Percentiles rank a stretch among this genome's conserved stretches.
phyloP scores from a whole-genome alignment of 1,140 invertebrate genomes.

The Liolophura sinensis region DNA sequence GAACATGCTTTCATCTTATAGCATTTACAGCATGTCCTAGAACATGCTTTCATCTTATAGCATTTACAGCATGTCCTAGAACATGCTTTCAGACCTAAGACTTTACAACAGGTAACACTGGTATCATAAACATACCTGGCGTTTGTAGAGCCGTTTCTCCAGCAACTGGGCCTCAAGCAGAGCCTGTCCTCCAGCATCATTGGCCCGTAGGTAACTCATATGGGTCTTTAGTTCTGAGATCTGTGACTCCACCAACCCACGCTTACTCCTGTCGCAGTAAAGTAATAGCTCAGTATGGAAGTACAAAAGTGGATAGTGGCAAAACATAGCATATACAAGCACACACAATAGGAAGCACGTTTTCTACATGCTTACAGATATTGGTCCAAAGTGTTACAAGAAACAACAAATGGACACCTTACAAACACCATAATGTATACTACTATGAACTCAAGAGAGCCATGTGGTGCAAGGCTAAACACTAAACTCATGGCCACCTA shows the following conservation, averaged over 20 bases:
- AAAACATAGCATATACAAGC: background rate
- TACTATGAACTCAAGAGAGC: too few relatives aligned
- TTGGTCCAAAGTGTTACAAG: too few relatives aligned
- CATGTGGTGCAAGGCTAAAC: too few relatives aligned
- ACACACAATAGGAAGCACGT: background rate
- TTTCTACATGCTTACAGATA: background rate
- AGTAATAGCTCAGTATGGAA: background rate
- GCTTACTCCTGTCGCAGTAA: background rate
- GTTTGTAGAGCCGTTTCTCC: conserved; percentile 43
- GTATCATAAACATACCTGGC: conserved; percentile 32
- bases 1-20: too few relatives aligned
- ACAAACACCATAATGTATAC: too few relatives aligned
- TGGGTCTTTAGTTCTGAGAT: conserved; percentile 43
- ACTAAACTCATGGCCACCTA: too few relatives aligned
- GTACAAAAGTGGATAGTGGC: background rate
- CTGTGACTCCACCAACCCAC: conserved; percentile 19
- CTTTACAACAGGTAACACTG: background rate
- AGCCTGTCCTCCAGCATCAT: conserved; percentile 35
- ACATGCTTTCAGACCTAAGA: too few relatives aligned
- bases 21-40: too few relatives aligned
- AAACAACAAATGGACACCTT: background rate
- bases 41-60: too few relatives aligned
- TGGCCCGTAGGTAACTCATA: conserved; percentile 37
- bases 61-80: too few relatives aligned
- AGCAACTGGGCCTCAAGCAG: conserved; percentile 42